Evolutionary conservation across 1,140 invertebrate genomes (phyloP).

Genomic region (Ceratina japonica): DNA sequence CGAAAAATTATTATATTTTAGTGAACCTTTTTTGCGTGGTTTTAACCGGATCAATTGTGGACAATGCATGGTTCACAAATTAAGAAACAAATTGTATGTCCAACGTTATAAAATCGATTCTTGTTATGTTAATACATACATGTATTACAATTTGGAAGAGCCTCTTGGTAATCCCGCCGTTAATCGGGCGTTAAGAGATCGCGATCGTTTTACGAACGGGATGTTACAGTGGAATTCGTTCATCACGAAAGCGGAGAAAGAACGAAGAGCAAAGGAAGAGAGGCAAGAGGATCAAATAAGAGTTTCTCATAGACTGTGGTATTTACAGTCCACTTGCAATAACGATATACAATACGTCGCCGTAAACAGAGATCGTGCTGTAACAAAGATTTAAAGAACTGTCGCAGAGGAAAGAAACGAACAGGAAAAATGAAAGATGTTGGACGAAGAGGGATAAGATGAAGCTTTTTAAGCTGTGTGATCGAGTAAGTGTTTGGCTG

Average conservation of each 20-base stretch:
- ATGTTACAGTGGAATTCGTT: not conserved
- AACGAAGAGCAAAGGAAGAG: not conserved
- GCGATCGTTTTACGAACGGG: constrained; percentile 22
- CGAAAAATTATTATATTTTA: constrained; percentile 15
- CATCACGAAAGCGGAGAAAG: not conserved
- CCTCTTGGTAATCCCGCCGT: constrained; percentile 28
- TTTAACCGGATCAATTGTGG: not conserved
- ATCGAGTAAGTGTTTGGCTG: constrained; percentile 78
- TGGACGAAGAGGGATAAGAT: constrained; percentile 21
- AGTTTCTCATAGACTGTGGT: constrained; percentile 46
- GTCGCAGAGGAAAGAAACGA: constrained; percentile 9
- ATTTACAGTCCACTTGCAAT: constrained; percentile 41
- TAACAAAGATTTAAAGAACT: constrained; percentile 29
- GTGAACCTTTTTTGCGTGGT: not conserved
- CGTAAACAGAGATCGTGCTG: constrained; percentile 41
- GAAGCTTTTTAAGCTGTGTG: constrained; percentile 63
- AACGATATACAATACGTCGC: constrained; percentile 32
- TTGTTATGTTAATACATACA: constrained; percentile 21
- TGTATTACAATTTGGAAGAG: constrained; percentile 12
- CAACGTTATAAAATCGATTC: constrained; percentile 4
- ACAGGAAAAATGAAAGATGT: constrained; percentile 28
- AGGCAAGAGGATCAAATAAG: constrained; percentile 16
- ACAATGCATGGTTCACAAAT: not conserved
- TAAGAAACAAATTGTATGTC: not conserved
- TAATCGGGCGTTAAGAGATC: constrained; percentile 23